Percentiles rank a stretch among this genome's conserved stretches.
These are phyloP conservation scores for Eurois occulta DNA, from an alignment of 2,888 invertebrate genomes.

Conservation along the genomic window DNA sequence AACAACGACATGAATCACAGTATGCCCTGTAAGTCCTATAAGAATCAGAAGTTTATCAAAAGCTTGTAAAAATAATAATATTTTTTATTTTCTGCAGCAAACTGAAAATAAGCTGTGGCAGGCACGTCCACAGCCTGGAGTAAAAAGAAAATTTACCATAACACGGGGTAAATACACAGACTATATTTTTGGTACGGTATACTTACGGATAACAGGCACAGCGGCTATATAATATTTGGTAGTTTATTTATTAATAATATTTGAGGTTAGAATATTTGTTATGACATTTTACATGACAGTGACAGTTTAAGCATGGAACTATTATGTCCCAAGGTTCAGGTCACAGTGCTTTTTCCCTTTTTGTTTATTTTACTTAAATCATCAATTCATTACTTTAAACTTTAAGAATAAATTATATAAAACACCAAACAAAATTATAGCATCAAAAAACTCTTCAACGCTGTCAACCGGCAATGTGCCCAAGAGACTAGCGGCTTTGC, in stretches of 20 bases:
- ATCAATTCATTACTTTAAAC: too few relatives aligned
- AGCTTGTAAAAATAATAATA: not conserved
- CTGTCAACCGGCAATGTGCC: not conserved
- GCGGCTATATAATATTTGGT: not conserved
- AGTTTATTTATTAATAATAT: not conserved
- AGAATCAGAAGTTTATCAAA: too few relatives aligned
- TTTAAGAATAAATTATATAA: not conserved
- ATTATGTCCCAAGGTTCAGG: not conserved
- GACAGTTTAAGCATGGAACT: not conserved
- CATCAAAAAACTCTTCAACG: not conserved
- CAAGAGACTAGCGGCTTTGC: not conserved
- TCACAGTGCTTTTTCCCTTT: not conserved
- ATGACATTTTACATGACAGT: constrained; percentile 1
- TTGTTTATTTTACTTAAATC: not conserved
- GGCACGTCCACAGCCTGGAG: not conserved
- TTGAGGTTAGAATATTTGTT: constrained; percentile 4
- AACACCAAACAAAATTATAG: not conserved
- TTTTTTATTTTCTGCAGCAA: not conserved
- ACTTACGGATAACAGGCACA: constrained; percentile 1
- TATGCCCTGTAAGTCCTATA: not conserved
- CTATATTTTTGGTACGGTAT: not conserved
- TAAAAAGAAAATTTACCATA: not conserved
- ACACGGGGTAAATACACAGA: not conserved
- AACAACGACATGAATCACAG: not conserved
- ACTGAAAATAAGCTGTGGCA: not conserved